These are phyloP conservation scores for Leucoma salicis DNA, from an alignment of 2,888 invertebrate species.

Conservation along the genomic window DNA sequence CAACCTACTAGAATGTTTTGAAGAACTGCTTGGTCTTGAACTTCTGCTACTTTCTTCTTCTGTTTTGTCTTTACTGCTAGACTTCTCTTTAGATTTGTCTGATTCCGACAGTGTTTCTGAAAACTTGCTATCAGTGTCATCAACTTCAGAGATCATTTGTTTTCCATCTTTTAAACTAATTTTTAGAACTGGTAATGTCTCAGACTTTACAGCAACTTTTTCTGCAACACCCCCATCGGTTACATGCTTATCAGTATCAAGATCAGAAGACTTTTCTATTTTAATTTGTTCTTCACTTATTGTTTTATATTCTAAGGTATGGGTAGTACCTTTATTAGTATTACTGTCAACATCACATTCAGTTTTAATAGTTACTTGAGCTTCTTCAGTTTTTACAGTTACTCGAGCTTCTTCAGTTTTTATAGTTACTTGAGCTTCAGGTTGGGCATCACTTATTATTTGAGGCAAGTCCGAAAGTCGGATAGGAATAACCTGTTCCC, in stretches of 20 bases:
- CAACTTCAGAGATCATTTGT: constrained; percentile 84
- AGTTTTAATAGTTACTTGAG: no score
- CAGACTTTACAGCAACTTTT: constrained; percentile 50
- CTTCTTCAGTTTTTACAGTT: no score
- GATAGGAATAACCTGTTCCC: constrained; percentile 82
- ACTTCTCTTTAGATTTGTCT: constrained; percentile 57
- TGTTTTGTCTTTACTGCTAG: constrained; percentile 70
- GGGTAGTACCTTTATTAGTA: constrained; percentile 3
- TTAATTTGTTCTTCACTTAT: constrained; percentile 16
- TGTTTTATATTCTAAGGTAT: constrained; percentile 12
- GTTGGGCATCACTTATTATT: constrained; percentile 54
- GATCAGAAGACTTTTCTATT: constrained; percentile 12
- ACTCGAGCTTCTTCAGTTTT: no score
- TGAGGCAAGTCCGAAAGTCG: constrained; percentile 61
- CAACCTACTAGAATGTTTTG: constrained; percentile 69
- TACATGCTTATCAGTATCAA: background rate
- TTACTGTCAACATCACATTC: constrained; percentile 20
- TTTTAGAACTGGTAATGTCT: constrained; percentile 76
- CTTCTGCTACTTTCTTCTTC: constrained; percentile 66
- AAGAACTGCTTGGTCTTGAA: constrained; percentile 48
- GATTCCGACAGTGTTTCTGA: constrained; percentile 53
- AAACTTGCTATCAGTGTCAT: constrained; percentile 56
- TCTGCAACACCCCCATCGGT: constrained; percentile 17
- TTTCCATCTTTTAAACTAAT: constrained; percentile 88
- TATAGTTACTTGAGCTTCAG: constrained; percentile 35